Evolutionary conservation across 2,797 vertebrate genomes (phyloP).

Genomic region (Arremon brunneinucha): DNA sequence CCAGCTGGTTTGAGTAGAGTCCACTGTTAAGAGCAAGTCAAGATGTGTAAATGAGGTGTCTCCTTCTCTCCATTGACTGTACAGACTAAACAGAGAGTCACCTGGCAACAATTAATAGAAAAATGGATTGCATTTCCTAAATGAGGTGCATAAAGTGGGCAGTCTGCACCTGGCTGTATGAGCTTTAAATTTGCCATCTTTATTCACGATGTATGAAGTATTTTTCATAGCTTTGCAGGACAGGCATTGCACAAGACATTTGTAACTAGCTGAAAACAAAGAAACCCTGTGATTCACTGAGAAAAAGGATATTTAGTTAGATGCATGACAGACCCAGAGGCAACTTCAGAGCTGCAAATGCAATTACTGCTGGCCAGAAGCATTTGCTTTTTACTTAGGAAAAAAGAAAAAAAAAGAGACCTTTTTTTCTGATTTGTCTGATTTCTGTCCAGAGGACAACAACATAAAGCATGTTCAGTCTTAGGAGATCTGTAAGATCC

Average conservation of each 20-base stretch:
- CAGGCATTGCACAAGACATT: constrained; percentile 49
- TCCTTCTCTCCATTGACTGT: constrained; percentile 55
- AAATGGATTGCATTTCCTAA: constrained; percentile 63
- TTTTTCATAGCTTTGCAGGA: constrained; percentile 49
- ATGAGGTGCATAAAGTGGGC: constrained; percentile 60
- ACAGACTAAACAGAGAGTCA: constrained; percentile 66
- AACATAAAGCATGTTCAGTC: neutral
- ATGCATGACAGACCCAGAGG: constrained; percentile 50
- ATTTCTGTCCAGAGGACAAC: neutral
- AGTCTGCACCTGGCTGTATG: constrained; percentile 57
- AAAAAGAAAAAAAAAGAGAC: neutral
- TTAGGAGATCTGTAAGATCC: neutral
- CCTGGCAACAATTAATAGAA: constrained; percentile 61
- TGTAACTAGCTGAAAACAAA: constrained; percentile 62
- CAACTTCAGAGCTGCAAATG: constrained; percentile 38
- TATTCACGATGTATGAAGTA: constrained; percentile 24
- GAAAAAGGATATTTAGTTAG: constrained; percentile 28
- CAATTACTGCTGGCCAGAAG: constrained; percentile 30
- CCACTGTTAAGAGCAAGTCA: constrained; percentile 15
- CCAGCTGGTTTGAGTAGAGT: constrained; percentile 30
- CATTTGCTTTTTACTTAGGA: neutral
- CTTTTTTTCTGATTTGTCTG: neutral
- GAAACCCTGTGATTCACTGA: constrained; percentile 39
- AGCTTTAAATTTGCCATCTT: constrained; percentile 40
- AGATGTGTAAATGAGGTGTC: constrained; percentile 65